Percentiles rank a stretch among this genome's conserved stretches.
These are phyloP conservation scores for Andricus curvator DNA, from an alignment of 2,888 invertebrate species.

Conservation along the genomic window DNA sequence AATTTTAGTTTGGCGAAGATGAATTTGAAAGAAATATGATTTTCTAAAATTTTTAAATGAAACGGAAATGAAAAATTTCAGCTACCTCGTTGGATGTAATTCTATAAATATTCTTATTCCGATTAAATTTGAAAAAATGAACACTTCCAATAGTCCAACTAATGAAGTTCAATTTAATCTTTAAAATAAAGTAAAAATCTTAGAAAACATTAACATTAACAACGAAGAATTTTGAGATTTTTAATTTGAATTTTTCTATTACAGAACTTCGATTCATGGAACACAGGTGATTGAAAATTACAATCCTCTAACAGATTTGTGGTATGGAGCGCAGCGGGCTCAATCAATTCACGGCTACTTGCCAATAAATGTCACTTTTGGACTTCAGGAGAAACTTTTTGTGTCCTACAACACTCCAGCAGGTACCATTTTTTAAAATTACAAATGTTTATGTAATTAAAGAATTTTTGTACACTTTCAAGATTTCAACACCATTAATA, in stretches of 20 bases:
- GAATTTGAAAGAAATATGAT: neutral
- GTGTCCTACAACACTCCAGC: slow-evolving; percentile 72
- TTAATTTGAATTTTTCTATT: slow-evolving; percentile 16
- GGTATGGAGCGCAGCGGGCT: slow-evolving; percentile 84
- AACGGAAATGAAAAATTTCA: neutral
- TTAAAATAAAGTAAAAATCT: too few species aligned
- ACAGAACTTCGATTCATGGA: slow-evolving; percentile 81
- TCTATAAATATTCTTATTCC: too few species aligned
- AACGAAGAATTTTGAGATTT: neutral
- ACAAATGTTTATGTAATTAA: too few species aligned
- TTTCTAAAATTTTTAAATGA: neutral
- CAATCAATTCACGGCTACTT: slow-evolving; percentile 85
- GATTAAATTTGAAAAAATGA: too few species aligned
- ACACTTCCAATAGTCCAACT: too few species aligned
- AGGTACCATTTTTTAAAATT: slow-evolving; percentile 56
- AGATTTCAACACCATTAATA: neutral
- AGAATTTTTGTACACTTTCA: neutral
- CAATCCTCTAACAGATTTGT: slow-evolving; percentile 83
- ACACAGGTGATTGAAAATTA: slow-evolving; percentile 79
- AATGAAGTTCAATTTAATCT: too few species aligned
- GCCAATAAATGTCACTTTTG: slow-evolving; percentile 80
- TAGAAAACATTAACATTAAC: too few species aligned
- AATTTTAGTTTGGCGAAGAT: neutral
- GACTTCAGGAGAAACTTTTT: slow-evolving; percentile 68
- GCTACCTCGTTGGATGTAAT: too few species aligned